phyloP scores from a whole-genome alignment of 2,113 vertebrate genomes.

The Sinocyclocheilus rhinocerous region DNA sequence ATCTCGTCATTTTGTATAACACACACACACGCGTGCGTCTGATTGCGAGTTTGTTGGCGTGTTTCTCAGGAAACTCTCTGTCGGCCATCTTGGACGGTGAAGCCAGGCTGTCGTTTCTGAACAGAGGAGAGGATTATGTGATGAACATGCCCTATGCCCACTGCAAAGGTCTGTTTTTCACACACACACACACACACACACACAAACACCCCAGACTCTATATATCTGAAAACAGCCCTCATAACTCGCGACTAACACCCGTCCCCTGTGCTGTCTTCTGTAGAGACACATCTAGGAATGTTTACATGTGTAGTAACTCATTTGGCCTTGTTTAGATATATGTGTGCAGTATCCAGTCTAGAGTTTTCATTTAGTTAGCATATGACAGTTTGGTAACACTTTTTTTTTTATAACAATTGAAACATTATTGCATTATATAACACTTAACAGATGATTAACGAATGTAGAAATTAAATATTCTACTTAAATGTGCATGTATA shows the following conservation, averaged over 20 bases:
- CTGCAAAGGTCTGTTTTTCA: slow-evolving; percentile 88
- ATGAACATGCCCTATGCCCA: slow-evolving; percentile 99
- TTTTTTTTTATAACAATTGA: not conserved
- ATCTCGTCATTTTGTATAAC: not conserved
- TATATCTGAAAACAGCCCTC: not conserved
- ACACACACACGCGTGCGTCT: not conserved
- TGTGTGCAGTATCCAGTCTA: not conserved
- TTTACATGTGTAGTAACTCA: not conserved
- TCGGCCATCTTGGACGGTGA: slow-evolving; percentile 97
- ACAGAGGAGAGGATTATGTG: slow-evolving; percentile 94
- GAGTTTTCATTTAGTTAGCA: not conserved
- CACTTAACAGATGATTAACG: not conserved
- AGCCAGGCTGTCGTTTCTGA: slow-evolving; percentile 91
- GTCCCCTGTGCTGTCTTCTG: slow-evolving; percentile 12
- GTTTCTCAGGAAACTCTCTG: slow-evolving; percentile 90
- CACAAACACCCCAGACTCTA: not conserved
- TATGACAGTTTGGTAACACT: slow-evolving; percentile 11
- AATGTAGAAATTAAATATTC: not conserved
- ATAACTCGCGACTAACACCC: not conserved
- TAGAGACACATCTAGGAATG: slow-evolving; percentile 27
- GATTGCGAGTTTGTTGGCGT: not conserved
- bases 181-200: not conserved
- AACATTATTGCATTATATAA: not conserved
- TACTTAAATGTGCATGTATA: too few species aligned
- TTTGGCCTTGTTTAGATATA: not conserved